A percentile compares a stretch with the other conserved stretches of the same genome.
Evolutionary conservation across 2,888 invertebrate species (phyloP).

Genomic region (Frankliniella intonsa): DNA sequence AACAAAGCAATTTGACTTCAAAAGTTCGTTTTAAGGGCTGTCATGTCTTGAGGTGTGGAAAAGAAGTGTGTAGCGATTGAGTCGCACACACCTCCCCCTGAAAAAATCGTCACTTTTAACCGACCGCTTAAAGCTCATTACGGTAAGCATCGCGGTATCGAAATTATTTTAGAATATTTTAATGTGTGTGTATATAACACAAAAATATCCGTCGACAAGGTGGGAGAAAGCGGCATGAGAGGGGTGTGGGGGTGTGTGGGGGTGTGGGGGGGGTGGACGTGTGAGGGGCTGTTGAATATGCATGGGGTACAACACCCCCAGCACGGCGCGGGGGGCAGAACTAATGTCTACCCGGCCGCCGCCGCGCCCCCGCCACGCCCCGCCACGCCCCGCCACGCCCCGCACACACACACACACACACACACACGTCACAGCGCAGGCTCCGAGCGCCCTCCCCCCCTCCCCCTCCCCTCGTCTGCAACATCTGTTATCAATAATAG

Average conservation of each 20-base stretch:
- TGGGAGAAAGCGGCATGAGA: not conserved
- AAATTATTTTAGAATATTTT: no score
- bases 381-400: not conserved
- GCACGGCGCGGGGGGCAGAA: not conserved
- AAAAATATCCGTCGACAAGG: not conserved
- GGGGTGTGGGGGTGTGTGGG: not conserved
- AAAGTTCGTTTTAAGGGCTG: no score
- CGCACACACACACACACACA: not conserved
- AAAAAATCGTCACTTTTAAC: no score
- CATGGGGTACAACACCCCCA: not conserved
- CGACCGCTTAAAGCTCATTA: no score
- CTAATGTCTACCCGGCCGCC: not conserved
- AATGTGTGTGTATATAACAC: not conserved
- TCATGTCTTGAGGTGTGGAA: no score
- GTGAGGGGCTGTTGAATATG: constrained; percentile 22
- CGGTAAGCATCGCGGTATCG: no score
- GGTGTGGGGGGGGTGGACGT: not conserved
- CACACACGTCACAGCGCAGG: not conserved
- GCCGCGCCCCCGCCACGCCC: not conserved
- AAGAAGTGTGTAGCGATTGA: no score
- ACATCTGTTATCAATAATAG: constrained; percentile 23
- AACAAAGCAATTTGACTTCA: no score
- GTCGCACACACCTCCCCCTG: no score
- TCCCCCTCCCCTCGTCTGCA: not conserved
- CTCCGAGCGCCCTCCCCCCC: not conserved